Evolutionary conservation across 2,888 invertebrate genomes (phyloP), one percentile per base, ranked within the genome.

Genomic region (Melanchra persicariae): DNA sequence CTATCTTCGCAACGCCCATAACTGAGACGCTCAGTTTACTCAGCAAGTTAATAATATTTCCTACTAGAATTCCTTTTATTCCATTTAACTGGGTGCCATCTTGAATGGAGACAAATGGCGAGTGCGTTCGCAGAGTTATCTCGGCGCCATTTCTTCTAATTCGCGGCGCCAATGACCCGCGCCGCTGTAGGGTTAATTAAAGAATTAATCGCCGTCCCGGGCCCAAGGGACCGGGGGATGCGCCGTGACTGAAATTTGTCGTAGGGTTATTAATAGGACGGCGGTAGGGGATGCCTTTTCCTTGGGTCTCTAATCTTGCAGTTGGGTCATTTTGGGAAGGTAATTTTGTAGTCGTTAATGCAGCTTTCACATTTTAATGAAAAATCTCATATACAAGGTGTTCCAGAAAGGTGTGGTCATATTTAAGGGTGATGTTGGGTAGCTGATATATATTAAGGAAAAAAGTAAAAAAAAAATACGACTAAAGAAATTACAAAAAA

Each of bases 131-230:
- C 86, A 80, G 87, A 90, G 91, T 89, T 92, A 93, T 93, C 91
- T 92, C 88, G 90, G 87, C 89, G 89, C 89, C 90, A 89, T 92
- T 92, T 91, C 92, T 92, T 92, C 91, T 93, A 92, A 94, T 94
- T 93, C 91, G 88, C 89, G 86, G 76, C 88, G 88, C 89, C 89
- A 88, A 88, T 89, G 90, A 87, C 88, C 90, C 88, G 84, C 82
- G 84, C 87, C 85, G 88, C 83, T 83, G 88, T 85, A 88, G 90
- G 91, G 93, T 93, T 95, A 94, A 95, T 95, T 94, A 93, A 92
- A 93, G 93, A 93, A 93, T 93, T 93, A 92, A 93, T 93, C 90
- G 91, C 84, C 74, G 82, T 84, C 87, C 86, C 75, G 83, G 81
- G 82, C 87, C 85, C 83, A 77, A 70, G 83, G 86, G 83, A 79